Base-by-base conservation (phyloP, 2,797 vertebrate genomes). In the Hyperoplus lanceolatus region DNA sequence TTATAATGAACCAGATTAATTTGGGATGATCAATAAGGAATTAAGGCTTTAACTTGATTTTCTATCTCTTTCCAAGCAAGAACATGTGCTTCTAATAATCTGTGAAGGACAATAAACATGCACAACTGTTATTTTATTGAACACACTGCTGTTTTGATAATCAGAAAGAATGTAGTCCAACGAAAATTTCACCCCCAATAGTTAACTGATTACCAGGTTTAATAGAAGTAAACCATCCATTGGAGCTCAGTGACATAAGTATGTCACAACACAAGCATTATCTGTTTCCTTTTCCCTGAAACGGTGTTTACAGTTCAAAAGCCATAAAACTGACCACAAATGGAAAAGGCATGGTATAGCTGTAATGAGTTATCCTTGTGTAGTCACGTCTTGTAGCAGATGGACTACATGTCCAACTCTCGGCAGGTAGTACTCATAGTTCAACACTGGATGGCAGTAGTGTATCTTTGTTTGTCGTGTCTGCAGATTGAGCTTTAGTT, bases 371-470 rank as follows among this genome's bases (percentile, higher is more conserved):
- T 92, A 84, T 82, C 89, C 88, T 93, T 80, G 79, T 89, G 87
- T 74, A 90, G 81, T 79, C 80, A 67, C 45, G 1, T 87, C 80
- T 66, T 75, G 67, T 3, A 80, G 76, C 82, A 90, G 85, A 90
- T 89, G 86, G 85, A 88, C 82, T 61, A 12, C 63, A 43, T 77
- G 81, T 73, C 84, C 82, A 60, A 21, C 46, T 68, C 59, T 39
- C 3, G 69, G 69, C 46, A 29, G 58, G 84, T 59, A 88, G 79
- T 90, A 16, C 62, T 50, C 6, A 0, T 16, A 8, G 13, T 46
- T 57, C 16, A 73, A 73, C 95, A 93, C 92, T 81, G 92, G 95
- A 83, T 91, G 95, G 94, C 94, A 93, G 92, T 90, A 85, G 86
- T 75, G 90, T 55, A 89, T 86, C 77, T 89, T 81, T 75, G 48